Percentiles rank a stretch among this genome's conserved stretches.
Evolutionary conservation across 2,113 vertebrate genomes (phyloP).

Genomic region (Pollimyrus isidori): DNA sequence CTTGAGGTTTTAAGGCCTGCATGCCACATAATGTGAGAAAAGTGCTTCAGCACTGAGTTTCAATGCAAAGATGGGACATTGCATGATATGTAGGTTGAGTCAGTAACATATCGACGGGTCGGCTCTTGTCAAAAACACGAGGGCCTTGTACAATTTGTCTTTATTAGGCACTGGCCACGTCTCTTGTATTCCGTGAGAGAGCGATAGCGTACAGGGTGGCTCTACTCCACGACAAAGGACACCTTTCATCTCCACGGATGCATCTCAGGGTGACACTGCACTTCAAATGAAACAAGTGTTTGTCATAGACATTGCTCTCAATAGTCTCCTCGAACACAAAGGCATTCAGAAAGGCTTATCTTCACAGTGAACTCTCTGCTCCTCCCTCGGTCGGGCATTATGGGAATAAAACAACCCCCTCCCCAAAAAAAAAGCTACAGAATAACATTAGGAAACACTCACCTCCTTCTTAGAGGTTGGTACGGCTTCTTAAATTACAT

Average conservation of each 20-base stretch:
- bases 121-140: neutral
- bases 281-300: conserved; percentile 28
- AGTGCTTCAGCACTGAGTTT: neutral
- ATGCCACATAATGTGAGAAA: neutral
- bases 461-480: neutral
- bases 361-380: neutral
- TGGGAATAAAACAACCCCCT: neutral
- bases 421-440: neutral
- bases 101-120: neutral
- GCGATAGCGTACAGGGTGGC: neutral
- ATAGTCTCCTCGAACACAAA: conserved; percentile 19
- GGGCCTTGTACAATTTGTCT: conserved; percentile 15
- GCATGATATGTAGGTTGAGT: neutral
- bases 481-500: neutral
- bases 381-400: neutral
- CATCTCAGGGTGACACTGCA: conserved; percentile 29
- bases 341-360: conserved; percentile 7
- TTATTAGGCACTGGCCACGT: neutral
- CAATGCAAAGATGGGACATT: neutral
- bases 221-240: conserved; percentile 30
- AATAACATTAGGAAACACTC: conserved; percentile 6
- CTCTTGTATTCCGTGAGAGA: neutral
- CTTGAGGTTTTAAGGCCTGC: neutral
- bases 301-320: conserved; percentile 13
- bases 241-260: conserved; percentile 29